Evolutionary conservation across 1,140 invertebrate species (phyloP).

Genomic region (Phocides pigmalion): DNA sequence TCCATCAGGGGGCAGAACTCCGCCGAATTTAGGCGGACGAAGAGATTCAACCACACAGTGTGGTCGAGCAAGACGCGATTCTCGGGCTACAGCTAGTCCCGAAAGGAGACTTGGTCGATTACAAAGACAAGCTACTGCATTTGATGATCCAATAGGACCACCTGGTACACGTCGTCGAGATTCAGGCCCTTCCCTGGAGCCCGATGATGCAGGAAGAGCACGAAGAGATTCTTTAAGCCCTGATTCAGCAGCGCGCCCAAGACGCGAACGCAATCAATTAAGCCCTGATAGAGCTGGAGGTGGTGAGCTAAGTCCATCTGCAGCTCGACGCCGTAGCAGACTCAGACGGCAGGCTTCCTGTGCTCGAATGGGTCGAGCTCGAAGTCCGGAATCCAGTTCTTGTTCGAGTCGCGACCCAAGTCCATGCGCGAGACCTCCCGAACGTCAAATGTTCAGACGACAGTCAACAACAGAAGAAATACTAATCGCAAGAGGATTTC

Average conservation of each 20-base stretch:
- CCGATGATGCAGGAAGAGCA: conserved; percentile 89
- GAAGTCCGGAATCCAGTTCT: conserved; percentile 90
- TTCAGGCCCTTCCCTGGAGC: conserved; percentile 91
- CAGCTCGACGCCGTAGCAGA: conserved; percentile 85
- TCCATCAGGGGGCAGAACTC: conserved; percentile 73
- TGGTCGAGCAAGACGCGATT: conserved; percentile 87
- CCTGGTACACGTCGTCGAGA: conserved; percentile 88
- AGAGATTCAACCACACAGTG: conserved; percentile 93
- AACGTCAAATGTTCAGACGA: conserved; percentile 89
- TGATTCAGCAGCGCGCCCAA: conserved; percentile 89
- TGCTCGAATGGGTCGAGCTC: conserved; percentile 82
- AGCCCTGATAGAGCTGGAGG: conserved; percentile 90
- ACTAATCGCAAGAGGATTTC: conserved; percentile 93
- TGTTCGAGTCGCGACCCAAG: conserved; percentile 90
- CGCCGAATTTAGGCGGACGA: conserved; percentile 86
- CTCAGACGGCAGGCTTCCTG: conserved; percentile 92
- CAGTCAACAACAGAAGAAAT: conserved; percentile 97
- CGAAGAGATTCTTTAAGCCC: conserved; percentile 93
- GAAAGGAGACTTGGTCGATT: conserved; percentile 90
- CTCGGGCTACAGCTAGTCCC: conserved; percentile 87
- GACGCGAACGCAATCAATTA: conserved; percentile 90
- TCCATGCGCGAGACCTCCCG: conserved; percentile 86
- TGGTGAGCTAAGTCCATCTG: conserved; percentile 89
- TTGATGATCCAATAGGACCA: conserved; percentile 91
- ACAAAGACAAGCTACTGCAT: conserved; percentile 93